Evolutionary conservation across 2,113 vertebrate genomes (phyloP).

Genomic region (Agapornis roseicollis): DNA sequence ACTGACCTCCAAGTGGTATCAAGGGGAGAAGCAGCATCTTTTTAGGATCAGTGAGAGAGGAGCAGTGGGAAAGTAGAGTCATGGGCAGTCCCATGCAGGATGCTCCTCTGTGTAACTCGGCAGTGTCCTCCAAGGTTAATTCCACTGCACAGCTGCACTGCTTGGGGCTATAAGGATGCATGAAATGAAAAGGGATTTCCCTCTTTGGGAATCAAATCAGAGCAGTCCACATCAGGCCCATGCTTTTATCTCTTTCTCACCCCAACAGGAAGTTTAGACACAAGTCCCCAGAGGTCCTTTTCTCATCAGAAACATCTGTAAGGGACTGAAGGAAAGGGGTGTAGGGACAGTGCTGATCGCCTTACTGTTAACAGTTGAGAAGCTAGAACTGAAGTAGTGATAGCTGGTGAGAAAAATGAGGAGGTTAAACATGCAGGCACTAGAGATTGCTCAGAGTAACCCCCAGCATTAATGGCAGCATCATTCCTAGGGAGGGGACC

Average conservation of each 20-base stretch:
- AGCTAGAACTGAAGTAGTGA: background rate
- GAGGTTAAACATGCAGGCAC: background rate
- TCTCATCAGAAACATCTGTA: conserved; percentile 26
- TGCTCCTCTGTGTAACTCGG: background rate
- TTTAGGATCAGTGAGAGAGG: background rate
- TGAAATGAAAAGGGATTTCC: conserved; percentile 57
- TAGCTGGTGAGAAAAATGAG: background rate
- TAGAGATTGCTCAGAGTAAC: background rate
- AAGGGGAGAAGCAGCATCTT: conserved; percentile 1
- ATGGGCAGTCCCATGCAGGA: conserved; percentile 42
- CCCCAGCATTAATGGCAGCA: background rate
- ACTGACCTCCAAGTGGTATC: conserved; percentile 19
- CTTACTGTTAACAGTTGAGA: background rate
- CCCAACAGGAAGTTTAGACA: conserved; percentile 26
- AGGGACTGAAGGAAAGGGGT: background rate
- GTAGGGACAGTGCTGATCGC: background rate
- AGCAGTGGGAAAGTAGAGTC: conserved; percentile 53
- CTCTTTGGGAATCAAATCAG: conserved; percentile 53
- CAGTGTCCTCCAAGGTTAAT: conserved; percentile 55
- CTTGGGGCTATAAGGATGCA: conserved; percentile 27
- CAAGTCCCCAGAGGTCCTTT: conserved; percentile 2
- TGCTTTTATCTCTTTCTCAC: conserved; percentile 46
- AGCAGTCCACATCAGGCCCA: conserved; percentile 31
- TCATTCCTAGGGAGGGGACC: background rate
- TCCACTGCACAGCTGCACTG: conserved; percentile 66